These are phyloP conservation scores for Thereva unica DNA, from an alignment of 2,888 invertebrate species.

Conservation along the genomic window DNA sequence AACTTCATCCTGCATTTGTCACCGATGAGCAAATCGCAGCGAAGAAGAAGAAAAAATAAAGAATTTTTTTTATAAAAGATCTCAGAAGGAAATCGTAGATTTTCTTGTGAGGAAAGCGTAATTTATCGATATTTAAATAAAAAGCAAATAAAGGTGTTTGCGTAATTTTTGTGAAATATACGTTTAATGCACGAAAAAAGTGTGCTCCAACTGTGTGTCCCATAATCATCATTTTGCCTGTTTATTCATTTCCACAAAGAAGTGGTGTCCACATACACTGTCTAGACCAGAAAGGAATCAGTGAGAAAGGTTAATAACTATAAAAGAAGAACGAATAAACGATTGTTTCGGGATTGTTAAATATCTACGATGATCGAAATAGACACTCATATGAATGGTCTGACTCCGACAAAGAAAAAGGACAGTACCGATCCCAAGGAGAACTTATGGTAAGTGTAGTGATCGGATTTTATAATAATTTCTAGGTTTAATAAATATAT, in stretches of 20 bases:
- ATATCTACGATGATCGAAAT: conserved; percentile 34
- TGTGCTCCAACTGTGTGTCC: conserved; percentile 3
- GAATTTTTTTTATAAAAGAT: conserved; percentile 3
- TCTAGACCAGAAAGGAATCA: not conserved
- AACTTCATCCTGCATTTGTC: conserved; percentile 41
- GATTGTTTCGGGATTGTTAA: not conserved
- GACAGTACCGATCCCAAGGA: conserved; percentile 39
- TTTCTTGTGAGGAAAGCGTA: conserved; percentile 13
- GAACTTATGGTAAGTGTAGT: conserved; percentile 39
- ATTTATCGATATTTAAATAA: not conserved
- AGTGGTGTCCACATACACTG: not conserved
- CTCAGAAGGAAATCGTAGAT: not conserved
- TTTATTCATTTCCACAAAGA: conserved; percentile 18
- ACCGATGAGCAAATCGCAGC: conserved; percentile 41
- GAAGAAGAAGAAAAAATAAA: conserved; percentile 23
- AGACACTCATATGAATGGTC: conserved; percentile 36
- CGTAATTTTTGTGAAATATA: not conserved
- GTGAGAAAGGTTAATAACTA: conserved; percentile 19
- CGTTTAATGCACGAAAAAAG: conserved; percentile 9
- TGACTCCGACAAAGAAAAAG: conserved; percentile 37
- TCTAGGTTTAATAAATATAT: no score
- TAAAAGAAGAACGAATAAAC: conserved; percentile 1
- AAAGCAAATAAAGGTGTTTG: not conserved
- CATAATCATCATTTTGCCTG: conserved; percentile 16
- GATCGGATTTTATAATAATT: no score